Conservation (phyloP, 2,888 invertebrate genomes). For the Boloria selene region DNA sequence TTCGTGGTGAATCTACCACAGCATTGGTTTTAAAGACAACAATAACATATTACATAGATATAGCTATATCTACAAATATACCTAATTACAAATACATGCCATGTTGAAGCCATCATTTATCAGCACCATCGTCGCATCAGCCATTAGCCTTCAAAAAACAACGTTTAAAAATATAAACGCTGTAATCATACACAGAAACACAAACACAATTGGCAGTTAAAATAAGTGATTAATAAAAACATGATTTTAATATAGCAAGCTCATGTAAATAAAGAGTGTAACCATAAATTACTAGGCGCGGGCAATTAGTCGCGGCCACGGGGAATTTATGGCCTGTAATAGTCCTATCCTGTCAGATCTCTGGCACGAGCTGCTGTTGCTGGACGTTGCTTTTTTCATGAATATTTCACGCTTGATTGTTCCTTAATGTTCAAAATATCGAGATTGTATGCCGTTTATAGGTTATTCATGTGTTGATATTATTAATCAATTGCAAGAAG, state of each 20-base stretch:
- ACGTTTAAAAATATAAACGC: too few relatives aligned
- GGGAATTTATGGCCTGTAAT: constrained; percentile 20
- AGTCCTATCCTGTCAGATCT: constrained; percentile 26
- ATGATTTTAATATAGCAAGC: constrained; percentile 3
- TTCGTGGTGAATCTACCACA: too few relatives aligned
- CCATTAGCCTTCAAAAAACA: too few relatives aligned
- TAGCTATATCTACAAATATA: too few relatives aligned
- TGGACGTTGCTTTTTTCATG: not conserved
- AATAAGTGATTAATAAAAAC: not conserved
- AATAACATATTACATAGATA: too few relatives aligned
- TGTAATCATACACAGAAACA: too few relatives aligned
- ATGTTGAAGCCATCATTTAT: too few relatives aligned
- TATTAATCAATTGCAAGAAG: too few relatives aligned
- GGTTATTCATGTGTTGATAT: too few relatives aligned
- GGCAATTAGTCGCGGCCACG: constrained; percentile 26
- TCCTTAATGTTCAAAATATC: not conserved
- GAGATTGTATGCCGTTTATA: not conserved
- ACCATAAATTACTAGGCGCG: constrained; percentile 19
- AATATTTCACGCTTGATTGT: not conserved
- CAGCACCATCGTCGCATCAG: too few relatives aligned
- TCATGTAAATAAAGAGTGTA: constrained; percentile 19
- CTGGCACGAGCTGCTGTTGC: constrained; percentile 19
- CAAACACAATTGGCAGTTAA: not conserved
- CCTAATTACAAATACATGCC: too few relatives aligned
- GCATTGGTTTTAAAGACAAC: too few relatives aligned